phyloP scores from a whole-genome alignment of 1,140 invertebrate genomes.

The Bombus cullumanus region DNA sequence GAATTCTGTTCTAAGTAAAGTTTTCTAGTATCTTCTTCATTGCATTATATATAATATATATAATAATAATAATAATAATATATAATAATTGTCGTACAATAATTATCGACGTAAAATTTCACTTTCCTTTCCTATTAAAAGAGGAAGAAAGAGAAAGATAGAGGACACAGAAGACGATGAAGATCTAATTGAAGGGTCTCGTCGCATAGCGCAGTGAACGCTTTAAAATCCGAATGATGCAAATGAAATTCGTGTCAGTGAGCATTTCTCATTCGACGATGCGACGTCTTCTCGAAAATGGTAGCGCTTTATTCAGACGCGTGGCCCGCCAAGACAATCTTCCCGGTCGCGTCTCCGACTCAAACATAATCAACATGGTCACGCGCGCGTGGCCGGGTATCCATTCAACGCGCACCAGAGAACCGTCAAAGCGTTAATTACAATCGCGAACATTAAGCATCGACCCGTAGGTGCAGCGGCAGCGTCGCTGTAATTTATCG shows the following conservation, averaged over 20 bases:
- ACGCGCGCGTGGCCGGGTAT: background rate
- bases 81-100: no score
- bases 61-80: no score
- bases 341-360: background rate
- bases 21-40: no score
- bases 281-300: background rate
- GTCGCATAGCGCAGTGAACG: background rate
- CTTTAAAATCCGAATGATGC: background rate
- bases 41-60: no score
- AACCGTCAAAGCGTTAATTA: constrained; percentile 49
- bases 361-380: constrained; percentile 32
- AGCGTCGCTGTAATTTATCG: constrained; percentile 30
- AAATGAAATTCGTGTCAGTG: background rate
- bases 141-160: background rate
- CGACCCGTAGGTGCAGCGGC: constrained; percentile 7
- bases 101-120: no score
- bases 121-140: no score
- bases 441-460: constrained; percentile 41
- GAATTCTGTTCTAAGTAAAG: no score
- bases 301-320: background rate
- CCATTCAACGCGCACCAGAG: constrained; percentile 17
- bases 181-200: background rate
- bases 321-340: background rate
- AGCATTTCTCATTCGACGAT: background rate
- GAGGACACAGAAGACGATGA: background rate